Evolutionary conservation across 2,888 invertebrate genomes (phyloP).

Genomic region (Bugulina stolonifera): DNA sequence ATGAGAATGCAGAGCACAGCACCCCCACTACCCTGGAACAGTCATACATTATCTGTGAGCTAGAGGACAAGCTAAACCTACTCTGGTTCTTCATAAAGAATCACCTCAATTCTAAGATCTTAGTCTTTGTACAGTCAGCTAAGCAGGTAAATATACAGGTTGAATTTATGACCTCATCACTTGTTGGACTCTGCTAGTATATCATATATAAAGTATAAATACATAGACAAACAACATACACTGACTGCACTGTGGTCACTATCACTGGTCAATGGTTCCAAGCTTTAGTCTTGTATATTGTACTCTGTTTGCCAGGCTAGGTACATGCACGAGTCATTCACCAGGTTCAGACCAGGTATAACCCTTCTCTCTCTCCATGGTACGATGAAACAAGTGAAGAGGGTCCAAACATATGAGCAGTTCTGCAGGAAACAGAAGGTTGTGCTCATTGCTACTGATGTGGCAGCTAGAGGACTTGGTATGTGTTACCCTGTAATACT

Average conservation of each 20-base stretch:
- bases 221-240: no score
- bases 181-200: no score
- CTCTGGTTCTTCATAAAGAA: slow-evolving; percentile 92
- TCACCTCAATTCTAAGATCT: slow-evolving; percentile 81
- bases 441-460: slow-evolving; percentile 90
- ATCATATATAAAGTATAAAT: no score
- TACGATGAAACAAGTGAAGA: slow-evolving; percentile 78
- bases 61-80: slow-evolving; percentile 83
- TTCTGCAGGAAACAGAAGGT: slow-evolving; percentile 79
- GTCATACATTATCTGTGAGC: slow-evolving; percentile 81
- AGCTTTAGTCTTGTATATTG: no score
- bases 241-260: no score
- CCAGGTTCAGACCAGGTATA: slow-evolving; percentile 78
- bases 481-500: no score
- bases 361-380: slow-evolving; percentile 85
- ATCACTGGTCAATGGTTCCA: no score
- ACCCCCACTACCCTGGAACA: slow-evolving; percentile 79
- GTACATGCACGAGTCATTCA: slow-evolving; percentile 79
- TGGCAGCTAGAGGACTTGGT: slow-evolving; percentile 85
- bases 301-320: slow-evolving; percentile 58
- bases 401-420: slow-evolving; percentile 83
- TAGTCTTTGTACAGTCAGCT: slow-evolving; percentile 90
- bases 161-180: not conserved
- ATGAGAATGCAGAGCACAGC: slow-evolving; percentile 72
- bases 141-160: slow-evolving; percentile 88